phyloP scores from a whole-genome alignment of 2,888 invertebrate genomes.

The Xylota segnis region DNA sequence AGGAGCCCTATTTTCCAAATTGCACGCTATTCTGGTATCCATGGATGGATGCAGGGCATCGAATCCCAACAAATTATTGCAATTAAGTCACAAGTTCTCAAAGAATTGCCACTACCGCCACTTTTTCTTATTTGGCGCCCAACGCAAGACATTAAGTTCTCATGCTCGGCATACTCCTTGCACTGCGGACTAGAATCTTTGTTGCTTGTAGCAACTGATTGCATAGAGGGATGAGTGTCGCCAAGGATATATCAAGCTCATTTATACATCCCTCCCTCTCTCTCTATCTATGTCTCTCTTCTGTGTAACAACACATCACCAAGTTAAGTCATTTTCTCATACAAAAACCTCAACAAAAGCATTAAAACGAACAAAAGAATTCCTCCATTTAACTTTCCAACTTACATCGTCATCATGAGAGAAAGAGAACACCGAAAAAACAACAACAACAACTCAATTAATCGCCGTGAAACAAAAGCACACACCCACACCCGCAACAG shows the following conservation, averaged over 20 bases:
- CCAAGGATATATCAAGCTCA: background rate
- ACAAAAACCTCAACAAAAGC: conserved; percentile 19
- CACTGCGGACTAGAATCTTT: background rate
- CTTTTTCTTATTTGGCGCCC: background rate
- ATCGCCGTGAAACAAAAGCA: conserved; percentile 65
- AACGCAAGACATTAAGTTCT: background rate
- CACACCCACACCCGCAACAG: conserved; percentile 7
- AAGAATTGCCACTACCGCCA: no score
- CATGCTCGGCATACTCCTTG: background rate
- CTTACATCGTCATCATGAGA: conserved; percentile 59
- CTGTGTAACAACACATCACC: conserved; percentile 28
- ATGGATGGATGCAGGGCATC: no score
- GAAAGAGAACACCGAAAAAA: background rate
- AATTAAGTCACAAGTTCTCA: no score
- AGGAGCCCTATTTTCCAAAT: no score
- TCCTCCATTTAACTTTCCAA: conserved; percentile 64
- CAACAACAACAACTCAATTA: conserved; percentile 68
- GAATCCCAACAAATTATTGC: no score
- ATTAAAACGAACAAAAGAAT: conserved; percentile 44
- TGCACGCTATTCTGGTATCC: no score
- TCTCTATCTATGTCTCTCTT: no score
- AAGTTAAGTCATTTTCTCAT: conserved; percentile 35
- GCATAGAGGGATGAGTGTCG: background rate
- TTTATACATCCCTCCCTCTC: background rate
- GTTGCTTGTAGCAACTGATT: background rate